phyloP scores from a whole-genome alignment of 23 tunicate species.

The Clavelina lepadiformis region DNA sequence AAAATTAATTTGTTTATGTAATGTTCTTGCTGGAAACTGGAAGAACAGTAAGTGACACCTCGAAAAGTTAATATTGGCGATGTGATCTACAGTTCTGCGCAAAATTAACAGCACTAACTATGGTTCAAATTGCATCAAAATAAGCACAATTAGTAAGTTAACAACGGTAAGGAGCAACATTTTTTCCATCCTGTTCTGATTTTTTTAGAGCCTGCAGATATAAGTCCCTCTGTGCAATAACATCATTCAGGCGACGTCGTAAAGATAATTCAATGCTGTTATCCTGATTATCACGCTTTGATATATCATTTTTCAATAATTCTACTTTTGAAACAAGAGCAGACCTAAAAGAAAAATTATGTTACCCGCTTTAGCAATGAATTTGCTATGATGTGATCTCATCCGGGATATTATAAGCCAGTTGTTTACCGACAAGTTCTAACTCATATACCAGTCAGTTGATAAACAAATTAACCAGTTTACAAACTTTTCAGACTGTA shows the following conservation, averaged over 20 bases:
- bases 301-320: slow-evolving; percentile 7
- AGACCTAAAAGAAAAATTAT: slow-evolving; percentile 4
- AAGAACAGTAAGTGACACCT: no score
- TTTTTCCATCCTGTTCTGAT: no score
- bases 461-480: background rate
- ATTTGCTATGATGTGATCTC: background rate
- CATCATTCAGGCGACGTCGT: slow-evolving; percentile 17
- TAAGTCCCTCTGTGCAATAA: slow-evolving; percentile 16
- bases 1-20: no score
- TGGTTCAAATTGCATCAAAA: no score
- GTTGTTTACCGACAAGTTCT: background rate
- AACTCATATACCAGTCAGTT: background rate
- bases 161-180: no score
- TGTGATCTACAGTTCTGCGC: no score
- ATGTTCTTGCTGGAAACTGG: no score
- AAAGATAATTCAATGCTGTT: slow-evolving; percentile 16
- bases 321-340: slow-evolving; percentile 1
- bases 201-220: no score
- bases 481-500: slow-evolving; percentile 15
- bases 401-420: background rate
- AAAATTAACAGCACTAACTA: no score
- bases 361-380: background rate
- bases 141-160: no score
- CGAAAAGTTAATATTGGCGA: no score
- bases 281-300: background rate